phyloP scores from a whole-genome alignment of 2,888 invertebrate species.

The Hypena proboscidalis region DNA sequence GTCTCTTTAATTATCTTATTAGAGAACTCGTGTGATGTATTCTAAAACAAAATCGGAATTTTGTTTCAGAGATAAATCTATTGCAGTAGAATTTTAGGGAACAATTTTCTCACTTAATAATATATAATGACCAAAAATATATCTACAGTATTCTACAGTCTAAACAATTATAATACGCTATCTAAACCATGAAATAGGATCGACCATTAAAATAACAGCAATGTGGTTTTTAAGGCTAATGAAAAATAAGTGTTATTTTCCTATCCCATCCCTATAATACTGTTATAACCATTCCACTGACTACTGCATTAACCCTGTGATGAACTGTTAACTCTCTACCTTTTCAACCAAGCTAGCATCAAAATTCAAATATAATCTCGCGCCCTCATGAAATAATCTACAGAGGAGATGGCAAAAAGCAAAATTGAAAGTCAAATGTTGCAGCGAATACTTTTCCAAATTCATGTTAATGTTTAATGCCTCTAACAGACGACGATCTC shows the following conservation, averaged over 20 bases:
- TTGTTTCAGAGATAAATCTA: too few species aligned
- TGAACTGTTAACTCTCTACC: slow-evolving; percentile 5
- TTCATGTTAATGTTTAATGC: slow-evolving; percentile 30
- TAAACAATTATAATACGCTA: too few species aligned
- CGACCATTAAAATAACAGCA: too few species aligned
- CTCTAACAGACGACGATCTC: slow-evolving; percentile 30
- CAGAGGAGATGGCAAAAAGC: slow-evolving; percentile 8
- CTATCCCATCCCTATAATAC: slow-evolving; percentile 5
- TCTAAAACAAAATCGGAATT: too few species aligned
- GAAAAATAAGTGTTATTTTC: slow-evolving; percentile 2
- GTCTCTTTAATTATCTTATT: neutral
- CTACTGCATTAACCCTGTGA: slow-evolving; percentile 3
- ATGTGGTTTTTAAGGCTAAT: slow-evolving; percentile 5
- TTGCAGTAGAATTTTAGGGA: too few species aligned
- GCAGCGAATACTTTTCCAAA: slow-evolving; percentile 26
- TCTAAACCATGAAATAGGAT: too few species aligned
- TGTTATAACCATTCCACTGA: slow-evolving; percentile 5
- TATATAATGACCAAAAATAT: too few species aligned
- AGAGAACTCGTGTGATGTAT: too few species aligned
- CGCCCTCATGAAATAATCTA: slow-evolving; percentile 15
- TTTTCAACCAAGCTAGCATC: slow-evolving; percentile 1
- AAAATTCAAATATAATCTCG: slow-evolving; percentile 11
- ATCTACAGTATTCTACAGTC: too few species aligned
- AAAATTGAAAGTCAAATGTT: slow-evolving; percentile 25
- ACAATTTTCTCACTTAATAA: too few species aligned